Evolutionary conservation across 2,888 invertebrate species (phyloP), one percentile per base, ranked within the genome.

Genomic region (Ommatoiulus sabulosus): DNA sequence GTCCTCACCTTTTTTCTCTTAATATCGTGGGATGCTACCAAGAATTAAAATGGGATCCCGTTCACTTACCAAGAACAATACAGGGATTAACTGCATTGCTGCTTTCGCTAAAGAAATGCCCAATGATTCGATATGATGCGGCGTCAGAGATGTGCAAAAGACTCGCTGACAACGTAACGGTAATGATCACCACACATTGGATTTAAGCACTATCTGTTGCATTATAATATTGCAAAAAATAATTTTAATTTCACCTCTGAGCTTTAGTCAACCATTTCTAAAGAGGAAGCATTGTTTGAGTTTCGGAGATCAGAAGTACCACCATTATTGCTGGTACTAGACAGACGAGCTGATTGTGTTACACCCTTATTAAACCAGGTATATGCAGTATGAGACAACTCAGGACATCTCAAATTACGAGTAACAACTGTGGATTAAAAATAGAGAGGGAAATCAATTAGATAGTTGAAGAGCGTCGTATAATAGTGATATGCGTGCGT

Each of bases 281-380:
- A 97, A 92, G 99, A 99, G 93, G 96, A 97, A 0, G 95, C 95
- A 12, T 94, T 98, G 12, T 97, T 98, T 92, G 96, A 98, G 91
- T 97, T 97, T 92, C 95, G 96, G n/a, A 95, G 96, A 89, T 92
- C 92, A 44, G 93, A 93, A 89, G 95, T 96, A 0, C 94, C 95
- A 72, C 97, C 98, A 0, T 93, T 98, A 90, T 93, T 99, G 89
- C 93, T 99, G 52, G 96, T 99, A 90, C 92, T 99, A 63, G 99
- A 99, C 92, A 94, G 99, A 90, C 94, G 97, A 91, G 97, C 97
- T 92, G 99, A 99, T 93, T 97, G 98, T 0, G 96, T 99, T 8
- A 99, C 99, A 0, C 99, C 99, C 0, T 93, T 99, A 89, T 93
- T 99, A 48, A 98, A 97, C 93, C 97, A 97, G 94, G 95, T 95